Conservation (phyloP, 2,797 vertebrate genomes). For the Sebastes diaconus region DNA sequence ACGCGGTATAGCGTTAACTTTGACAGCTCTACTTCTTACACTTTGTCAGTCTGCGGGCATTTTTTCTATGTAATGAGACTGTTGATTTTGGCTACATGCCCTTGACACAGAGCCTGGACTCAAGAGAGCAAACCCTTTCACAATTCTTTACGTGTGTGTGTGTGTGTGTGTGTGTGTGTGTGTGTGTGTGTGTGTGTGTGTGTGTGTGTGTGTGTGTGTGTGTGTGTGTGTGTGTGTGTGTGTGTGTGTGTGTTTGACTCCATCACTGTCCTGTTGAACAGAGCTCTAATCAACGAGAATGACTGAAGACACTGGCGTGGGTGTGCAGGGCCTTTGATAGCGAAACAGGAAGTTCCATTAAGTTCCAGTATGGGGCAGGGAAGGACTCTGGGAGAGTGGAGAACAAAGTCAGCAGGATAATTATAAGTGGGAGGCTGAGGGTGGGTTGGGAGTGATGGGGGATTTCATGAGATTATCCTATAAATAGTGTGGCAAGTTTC, state of each 20-base stretch:
- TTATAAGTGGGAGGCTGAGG: slow-evolving; percentile 30
- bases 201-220: background rate
- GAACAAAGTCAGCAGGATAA: slow-evolving; percentile 57
- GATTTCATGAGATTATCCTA: slow-evolving; percentile 52
- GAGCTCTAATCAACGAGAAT: background rate
- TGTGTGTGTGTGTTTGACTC: background rate
- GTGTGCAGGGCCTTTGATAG: background rate
- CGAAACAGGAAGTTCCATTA: slow-evolving; percentile 60
- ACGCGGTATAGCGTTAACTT: too few species aligned
- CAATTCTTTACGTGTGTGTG: background rate
- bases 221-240: background rate
- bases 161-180: background rate
- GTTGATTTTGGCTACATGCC: background rate
- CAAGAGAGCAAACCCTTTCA: background rate
- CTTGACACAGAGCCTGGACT: background rate
- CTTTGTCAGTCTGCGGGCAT: background rate
- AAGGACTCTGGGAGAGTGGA: slow-evolving; percentile 1
- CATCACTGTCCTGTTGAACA: background rate
- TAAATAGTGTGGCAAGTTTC: slow-evolving; percentile 52
- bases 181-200: background rate
- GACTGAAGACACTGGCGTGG: background rate
- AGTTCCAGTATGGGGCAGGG: slow-evolving; percentile 6
- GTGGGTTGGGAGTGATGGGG: slow-evolving; percentile 6
- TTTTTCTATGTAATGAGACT: background rate
- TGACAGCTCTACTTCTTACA: too few species aligned